Percentiles rank a stretch among this genome's conserved stretches.
Conservation (phyloP, 2,888 invertebrate genomes). For the Dromius quadrimaculatus region DNA sequence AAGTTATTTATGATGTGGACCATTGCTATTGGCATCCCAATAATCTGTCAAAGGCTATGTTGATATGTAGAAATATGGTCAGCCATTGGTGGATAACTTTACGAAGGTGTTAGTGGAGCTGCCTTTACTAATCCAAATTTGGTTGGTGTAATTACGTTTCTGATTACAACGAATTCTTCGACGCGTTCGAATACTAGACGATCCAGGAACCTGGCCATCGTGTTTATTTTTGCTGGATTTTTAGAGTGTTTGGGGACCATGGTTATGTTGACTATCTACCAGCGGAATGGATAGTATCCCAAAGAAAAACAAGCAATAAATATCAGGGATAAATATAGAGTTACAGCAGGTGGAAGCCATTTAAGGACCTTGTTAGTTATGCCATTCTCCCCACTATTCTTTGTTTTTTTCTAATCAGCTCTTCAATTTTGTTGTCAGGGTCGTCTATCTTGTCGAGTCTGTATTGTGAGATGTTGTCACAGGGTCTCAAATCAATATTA, state of each 20-base stretch:
- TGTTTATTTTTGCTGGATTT: background rate
- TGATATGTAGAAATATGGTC: too few relatives aligned
- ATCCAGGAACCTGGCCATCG: background rate
- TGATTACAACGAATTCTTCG: background rate
- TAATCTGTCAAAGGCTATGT: background rate
- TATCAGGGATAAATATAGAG: background rate
- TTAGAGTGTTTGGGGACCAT: background rate
- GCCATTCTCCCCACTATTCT: background rate
- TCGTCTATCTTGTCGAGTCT: background rate
- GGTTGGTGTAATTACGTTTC: background rate
- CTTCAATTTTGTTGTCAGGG: background rate
- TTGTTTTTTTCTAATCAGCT: background rate
- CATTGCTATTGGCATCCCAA: background rate
- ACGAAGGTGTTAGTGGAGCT: too few relatives aligned
- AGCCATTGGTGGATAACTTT: too few relatives aligned
- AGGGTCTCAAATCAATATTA: background rate
- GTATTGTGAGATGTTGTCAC: background rate
- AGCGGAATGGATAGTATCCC: slow-evolving; percentile 2
- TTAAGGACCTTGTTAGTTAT: slow-evolving; percentile 3
- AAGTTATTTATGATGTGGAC: background rate
- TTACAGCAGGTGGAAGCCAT: too few relatives aligned
- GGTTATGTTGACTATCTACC: slow-evolving; percentile 8
- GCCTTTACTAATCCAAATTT: background rate
- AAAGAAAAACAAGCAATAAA: background rate
- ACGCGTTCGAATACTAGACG: background rate